Percentiles rank a stretch among this genome's conserved stretches.
These are phyloP conservation scores for Percopsis omiscomaycus DNA, from an alignment of 2,797 vertebrate genomes.

Conservation along the genomic window DNA sequence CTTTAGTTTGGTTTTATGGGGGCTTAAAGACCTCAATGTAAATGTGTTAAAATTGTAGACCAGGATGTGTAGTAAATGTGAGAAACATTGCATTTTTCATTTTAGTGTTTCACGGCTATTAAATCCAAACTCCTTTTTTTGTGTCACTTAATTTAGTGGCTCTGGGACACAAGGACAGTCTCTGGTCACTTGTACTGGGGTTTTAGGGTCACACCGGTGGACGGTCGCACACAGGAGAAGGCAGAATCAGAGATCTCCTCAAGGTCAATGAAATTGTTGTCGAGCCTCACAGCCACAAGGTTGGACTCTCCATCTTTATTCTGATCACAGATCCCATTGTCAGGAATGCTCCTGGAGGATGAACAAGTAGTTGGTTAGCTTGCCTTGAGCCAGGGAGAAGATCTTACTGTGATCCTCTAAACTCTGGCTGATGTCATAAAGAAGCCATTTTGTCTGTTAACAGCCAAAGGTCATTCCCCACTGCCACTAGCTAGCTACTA, in stretches of 20 bases:
- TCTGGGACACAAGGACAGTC: not conserved
- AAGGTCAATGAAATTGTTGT: conserved; percentile 90
- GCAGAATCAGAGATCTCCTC: conserved; percentile 82
- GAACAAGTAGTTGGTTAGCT: conserved; percentile 23
- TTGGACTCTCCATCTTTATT: conserved; percentile 79
- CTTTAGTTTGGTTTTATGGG: not conserved
- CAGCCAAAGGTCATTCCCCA: no score
- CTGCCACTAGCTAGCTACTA: no score
- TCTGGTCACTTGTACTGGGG: conserved; percentile 82
- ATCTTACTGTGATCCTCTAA: no score
- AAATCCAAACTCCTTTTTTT: not conserved
- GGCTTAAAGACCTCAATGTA: not conserved
- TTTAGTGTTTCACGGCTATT: not conserved
- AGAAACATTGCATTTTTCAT: not conserved
- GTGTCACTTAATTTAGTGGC: conserved; percentile 17
- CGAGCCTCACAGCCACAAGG: conserved; percentile 88
- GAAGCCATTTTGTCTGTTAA: no score
- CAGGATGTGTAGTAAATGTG: no score
- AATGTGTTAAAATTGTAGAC: not conserved
- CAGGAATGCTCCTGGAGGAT: conserved; percentile 80
- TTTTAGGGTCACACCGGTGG: conserved; percentile 88
- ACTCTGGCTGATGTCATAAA: no score
- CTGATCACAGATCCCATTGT: conserved; percentile 85
- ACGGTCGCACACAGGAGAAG: conserved; percentile 90
- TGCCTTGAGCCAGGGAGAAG: no score